Evolutionary conservation across 2,888 invertebrate genomes (phyloP).

Genomic region (Zaprionus bogoriensis): DNA sequence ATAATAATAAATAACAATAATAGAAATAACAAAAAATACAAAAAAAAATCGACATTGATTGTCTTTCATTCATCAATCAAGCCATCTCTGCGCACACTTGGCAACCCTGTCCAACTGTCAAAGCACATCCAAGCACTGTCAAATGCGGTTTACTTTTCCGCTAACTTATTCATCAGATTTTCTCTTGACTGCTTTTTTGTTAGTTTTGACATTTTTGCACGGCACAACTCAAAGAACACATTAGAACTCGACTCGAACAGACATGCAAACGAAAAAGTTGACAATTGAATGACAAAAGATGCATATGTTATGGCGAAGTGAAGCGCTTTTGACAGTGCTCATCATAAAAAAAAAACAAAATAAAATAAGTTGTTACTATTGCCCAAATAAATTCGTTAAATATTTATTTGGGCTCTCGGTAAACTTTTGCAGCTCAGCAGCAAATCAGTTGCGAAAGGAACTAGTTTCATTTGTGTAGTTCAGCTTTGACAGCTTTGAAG

Average conservation of each 20-base stretch:
- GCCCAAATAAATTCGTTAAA: background rate
- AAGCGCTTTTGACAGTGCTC: background rate
- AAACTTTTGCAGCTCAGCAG: background rate
- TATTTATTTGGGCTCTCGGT: background rate
- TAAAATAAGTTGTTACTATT: background rate
- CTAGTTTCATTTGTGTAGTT: too few species aligned
- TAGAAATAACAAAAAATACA: background rate
- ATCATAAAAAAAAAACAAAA: background rate
- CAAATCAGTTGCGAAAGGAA: background rate
- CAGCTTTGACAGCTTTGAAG: too few species aligned
- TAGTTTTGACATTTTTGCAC: slow-evolving; percentile 55
- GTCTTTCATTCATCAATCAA: slow-evolving; percentile 35
- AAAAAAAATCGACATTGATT: background rate
- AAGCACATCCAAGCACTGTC: slow-evolving; percentile 71
- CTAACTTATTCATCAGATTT: slow-evolving; percentile 60
- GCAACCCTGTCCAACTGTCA: slow-evolving; percentile 65
- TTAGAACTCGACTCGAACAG: slow-evolving; percentile 23
- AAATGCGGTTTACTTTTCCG: slow-evolving; percentile 50
- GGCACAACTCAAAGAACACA: slow-evolving; percentile 43
- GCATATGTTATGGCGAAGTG: slow-evolving; percentile 2
- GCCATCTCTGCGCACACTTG: slow-evolving; percentile 33
- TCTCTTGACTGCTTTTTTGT: slow-evolving; percentile 39
- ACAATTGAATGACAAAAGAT: slow-evolving; percentile 46
- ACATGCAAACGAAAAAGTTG: slow-evolving; percentile 24
- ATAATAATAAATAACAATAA: too few species aligned